phyloP scores from a whole-genome alignment of 2,797 vertebrate species.

The Anabacerthia variegaticeps region DNA sequence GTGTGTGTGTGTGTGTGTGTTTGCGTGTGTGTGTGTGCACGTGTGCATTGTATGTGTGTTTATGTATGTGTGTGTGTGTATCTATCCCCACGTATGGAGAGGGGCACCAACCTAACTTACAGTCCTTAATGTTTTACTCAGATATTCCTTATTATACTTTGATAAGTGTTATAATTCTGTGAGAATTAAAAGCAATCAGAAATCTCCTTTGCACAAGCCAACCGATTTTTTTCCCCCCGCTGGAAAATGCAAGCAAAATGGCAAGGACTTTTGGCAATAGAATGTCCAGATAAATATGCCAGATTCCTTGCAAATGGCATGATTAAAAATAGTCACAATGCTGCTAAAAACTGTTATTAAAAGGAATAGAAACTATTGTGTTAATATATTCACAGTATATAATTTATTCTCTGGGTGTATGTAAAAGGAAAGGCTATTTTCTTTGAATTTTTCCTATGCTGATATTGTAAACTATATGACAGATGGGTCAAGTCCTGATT shows the following conservation, averaged over 20 bases:
- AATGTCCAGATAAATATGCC: conserved; percentile 67
- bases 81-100: conserved; percentile 6
- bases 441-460: conserved; percentile 75
- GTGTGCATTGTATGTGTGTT: background rate
- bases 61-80: background rate
- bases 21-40: background rate
- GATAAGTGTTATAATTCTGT: conserved; percentile 48
- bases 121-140: conserved; percentile 11
- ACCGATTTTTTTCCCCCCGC: conserved; percentile 20
- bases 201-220: conserved; percentile 63
- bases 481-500: conserved; percentile 87
- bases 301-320: conserved; percentile 67
- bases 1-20: background rate
- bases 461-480: conserved; percentile 84
- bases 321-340: conserved; percentile 69
- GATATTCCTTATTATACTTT: conserved; percentile 44
- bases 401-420: conserved; percentile 62
- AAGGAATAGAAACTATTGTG: conserved; percentile 57
- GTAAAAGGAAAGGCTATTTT: conserved; percentile 75
- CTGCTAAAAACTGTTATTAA: conserved; percentile 68
- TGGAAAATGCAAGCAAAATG: conserved; percentile 75
- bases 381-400: conserved; percentile 53
- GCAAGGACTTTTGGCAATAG: conserved; percentile 75
- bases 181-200: conserved; percentile 68
- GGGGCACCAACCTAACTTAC: background rate